A percentile compares a stretch with the other conserved stretches of the same genome.
These are phyloP conservation scores for Clarias magur DNA, from an alignment of 2,113 vertebrate species.

Conservation along the genomic window DNA sequence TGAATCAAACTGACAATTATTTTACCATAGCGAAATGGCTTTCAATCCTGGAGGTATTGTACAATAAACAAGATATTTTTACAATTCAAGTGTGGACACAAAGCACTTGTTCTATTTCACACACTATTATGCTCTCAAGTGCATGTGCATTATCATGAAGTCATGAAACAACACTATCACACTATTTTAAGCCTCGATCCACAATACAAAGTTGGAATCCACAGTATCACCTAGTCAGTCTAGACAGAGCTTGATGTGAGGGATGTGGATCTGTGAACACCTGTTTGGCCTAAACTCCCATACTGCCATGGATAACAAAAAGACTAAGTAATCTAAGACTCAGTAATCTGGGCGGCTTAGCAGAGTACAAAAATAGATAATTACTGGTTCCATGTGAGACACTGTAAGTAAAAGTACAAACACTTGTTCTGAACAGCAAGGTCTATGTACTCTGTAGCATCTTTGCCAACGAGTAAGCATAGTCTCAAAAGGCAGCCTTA, in stretches of 20 bases:
- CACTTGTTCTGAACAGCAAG: background rate
- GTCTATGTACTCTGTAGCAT: background rate
- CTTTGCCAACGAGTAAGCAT: background rate
- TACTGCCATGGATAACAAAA: background rate
- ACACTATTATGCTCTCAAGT: background rate
- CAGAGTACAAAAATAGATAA: background rate
- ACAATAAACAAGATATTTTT: conserved; percentile 26
- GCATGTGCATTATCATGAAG: background rate
- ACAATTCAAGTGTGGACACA: conserved; percentile 20
- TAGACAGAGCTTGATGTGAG: background rate
- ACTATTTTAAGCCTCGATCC: background rate
- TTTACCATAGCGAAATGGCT: too few relatives aligned
- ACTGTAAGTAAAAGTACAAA: background rate
- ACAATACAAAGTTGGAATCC: background rate
- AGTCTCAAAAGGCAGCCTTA: background rate
- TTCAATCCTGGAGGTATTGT: background rate
- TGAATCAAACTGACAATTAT: background rate
- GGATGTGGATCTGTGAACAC: background rate
- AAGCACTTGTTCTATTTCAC: background rate
- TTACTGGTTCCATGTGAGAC: background rate
- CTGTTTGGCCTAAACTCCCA: background rate
- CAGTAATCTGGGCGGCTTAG: background rate
- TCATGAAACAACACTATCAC: background rate
- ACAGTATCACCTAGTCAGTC: background rate
- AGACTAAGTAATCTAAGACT: too few relatives aligned